phyloP scores from a whole-genome alignment of 2,888 invertebrate genomes.

The Psylliodes chrysocephalus region DNA sequence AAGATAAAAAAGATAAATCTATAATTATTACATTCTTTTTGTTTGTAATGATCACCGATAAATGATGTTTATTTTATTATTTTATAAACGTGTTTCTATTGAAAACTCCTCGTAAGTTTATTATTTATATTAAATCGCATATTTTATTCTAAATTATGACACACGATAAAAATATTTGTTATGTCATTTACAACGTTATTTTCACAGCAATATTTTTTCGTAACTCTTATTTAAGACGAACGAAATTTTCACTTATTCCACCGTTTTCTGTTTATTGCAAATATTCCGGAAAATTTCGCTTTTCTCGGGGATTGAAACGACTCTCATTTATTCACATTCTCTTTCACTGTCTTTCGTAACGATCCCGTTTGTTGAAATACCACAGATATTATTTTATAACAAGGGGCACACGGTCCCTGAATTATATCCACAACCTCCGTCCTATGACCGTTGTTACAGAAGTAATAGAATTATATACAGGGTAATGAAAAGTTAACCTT shows the following conservation, averaged over 20 bases:
- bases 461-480: slow-evolving; percentile 1
- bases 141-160: no score
- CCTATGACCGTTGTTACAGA: slow-evolving; percentile 24
- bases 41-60: no score
- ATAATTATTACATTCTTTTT: no score
- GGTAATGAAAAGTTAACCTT: slow-evolving; percentile 7
- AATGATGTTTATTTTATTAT: no score
- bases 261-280: slow-evolving; percentile 8
- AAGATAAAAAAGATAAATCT: no score
- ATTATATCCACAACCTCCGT: slow-evolving; percentile 24
- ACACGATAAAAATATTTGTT: no score
- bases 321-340: slow-evolving; percentile 17
- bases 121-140: no score
- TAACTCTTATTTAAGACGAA: slow-evolving; percentile 3
- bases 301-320: slow-evolving; percentile 16
- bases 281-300: slow-evolving; percentile 15
- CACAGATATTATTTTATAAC: slow-evolving; percentile 29
- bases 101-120: no score
- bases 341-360: slow-evolving; percentile 19
- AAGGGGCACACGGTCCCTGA: slow-evolving; percentile 14
- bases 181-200: no score
- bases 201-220: no score
- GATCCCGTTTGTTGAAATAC: slow-evolving; percentile 20
- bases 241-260: not conserved
- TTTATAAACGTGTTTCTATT: no score